Base-by-base conservation (phyloP, 2,888 invertebrate genomes). In the Drosophila hamatofila region DNA sequence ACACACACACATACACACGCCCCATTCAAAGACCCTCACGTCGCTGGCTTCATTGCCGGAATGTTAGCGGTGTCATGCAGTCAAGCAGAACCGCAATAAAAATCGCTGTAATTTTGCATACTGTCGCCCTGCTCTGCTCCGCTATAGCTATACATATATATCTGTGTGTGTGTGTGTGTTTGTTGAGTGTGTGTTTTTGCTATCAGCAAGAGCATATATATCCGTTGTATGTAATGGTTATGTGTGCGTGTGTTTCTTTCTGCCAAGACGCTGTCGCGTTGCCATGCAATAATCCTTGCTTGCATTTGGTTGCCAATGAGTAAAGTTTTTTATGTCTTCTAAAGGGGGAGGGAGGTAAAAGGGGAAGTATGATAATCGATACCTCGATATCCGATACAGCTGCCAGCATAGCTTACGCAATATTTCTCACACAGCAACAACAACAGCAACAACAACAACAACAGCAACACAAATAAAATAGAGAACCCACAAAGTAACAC, bases 51-150 rank as follows among this genome's bases (percentile, higher is more conserved):
- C 61, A 62, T 44, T 54, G 57, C 33, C 62, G 66, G 66, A 79
- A 75, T 79, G 80, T 62, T 65, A 61, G 55, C 61, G 51, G 80
- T 79, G 65, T 70, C 75, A 73, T 71, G 77, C 86, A 87, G 67
- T 76, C 79, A 81, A 81, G 85, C 85, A 80, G 77, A 77, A 72
- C 80, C 83, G 73, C 83, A 88, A 86, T 83, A 83, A 83, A 83
- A 86, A 88, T 83, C 66, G 69, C 78, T 83, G 75, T 83, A 78
- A 88, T 83, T 88, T 86, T 78, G 73, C 78, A 83, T 83, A 72
- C 70, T 75, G 57, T 61, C 77, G 75, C 48, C 52, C 65, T 62
- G 48, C 27, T 41, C 27, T 41, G 44, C 37, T 55, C 18, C 46
- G 42, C 30, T 18, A 42, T 49, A 44, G 37, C 42, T 30, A 42